Percentiles rank a stretch among this genome's conserved stretches.
phyloP scores from a whole-genome alignment of 2,113 vertebrate genomes.

The Pseudopipra pipra region DNA sequence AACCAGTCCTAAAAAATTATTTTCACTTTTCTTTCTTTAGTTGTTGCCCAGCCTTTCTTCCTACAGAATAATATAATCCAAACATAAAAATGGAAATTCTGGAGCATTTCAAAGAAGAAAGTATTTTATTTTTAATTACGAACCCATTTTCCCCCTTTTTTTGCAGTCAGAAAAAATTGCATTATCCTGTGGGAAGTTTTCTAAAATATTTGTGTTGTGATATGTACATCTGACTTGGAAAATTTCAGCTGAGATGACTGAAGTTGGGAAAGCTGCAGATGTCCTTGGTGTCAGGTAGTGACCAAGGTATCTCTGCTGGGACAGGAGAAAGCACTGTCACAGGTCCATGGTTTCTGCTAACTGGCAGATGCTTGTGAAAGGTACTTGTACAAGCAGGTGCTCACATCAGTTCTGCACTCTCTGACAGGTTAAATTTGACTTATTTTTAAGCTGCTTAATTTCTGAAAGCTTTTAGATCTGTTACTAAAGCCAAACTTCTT shows the following conservation, averaged over 20 bases:
- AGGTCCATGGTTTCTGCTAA: not conserved
- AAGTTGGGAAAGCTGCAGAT: not conserved
- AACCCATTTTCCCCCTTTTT: not conserved
- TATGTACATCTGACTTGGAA: not conserved
- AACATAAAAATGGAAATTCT: not conserved
- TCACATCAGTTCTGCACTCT: not conserved
- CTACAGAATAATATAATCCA: not conserved
- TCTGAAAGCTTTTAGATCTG: not conserved
- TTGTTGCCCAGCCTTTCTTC: not conserved
- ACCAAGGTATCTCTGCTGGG: accelerated
- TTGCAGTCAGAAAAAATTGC: not conserved
- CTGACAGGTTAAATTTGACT: not conserved
- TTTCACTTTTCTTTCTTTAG: not conserved
- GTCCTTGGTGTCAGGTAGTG: not conserved
- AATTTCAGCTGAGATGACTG: not conserved
- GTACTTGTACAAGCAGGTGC: not conserved
- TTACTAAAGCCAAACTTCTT: not conserved
- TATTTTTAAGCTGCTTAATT: not conserved
- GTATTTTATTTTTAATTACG: not conserved
- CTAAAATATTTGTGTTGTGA: not conserved
- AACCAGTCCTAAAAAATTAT: not conserved
- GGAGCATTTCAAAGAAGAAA: not conserved
- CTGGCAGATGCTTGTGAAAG: not conserved
- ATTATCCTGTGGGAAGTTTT: not conserved
- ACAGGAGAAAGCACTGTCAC: not conserved